phyloP scores from a whole-genome alignment of 37 sponge, comb jelly and placozoan species.

The Trichoplax adhaerens region DNA sequence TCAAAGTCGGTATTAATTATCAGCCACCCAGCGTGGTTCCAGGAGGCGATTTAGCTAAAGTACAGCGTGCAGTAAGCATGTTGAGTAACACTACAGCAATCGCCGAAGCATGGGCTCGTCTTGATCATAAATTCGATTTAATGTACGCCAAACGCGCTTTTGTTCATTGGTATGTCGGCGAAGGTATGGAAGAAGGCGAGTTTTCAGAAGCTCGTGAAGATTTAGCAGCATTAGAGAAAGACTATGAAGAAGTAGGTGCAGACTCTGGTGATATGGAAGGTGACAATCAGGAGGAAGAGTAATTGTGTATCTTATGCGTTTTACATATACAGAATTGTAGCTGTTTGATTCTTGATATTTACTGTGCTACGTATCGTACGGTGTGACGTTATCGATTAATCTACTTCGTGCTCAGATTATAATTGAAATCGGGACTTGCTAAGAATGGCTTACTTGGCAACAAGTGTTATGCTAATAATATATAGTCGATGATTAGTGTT shows the following conservation, averaged over 20 bases:
- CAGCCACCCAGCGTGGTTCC: conserved; percentile 25
- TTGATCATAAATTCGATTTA: conserved; percentile 18
- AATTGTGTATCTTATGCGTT: too few species aligned
- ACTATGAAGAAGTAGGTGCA: conserved; percentile 7
- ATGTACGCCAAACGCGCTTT: conserved; percentile 19
- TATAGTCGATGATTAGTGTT: too few species aligned
- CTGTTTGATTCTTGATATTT: too few species aligned
- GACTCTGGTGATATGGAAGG: conserved; percentile 9
- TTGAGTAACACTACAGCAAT: conserved; percentile 24
- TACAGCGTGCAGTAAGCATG: conserved; percentile 24
- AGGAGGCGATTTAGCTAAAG: conserved; percentile 20
- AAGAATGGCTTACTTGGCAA: too few species aligned
- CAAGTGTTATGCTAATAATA: too few species aligned
- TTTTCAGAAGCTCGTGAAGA: conserved; percentile 9
- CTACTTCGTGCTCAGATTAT: too few species aligned
- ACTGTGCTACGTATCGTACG: too few species aligned
- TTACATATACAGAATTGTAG: too few species aligned
- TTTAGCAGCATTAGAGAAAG: conserved; percentile 9
- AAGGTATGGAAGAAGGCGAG: conserved; percentile 14
- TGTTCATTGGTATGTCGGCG: conserved; percentile 18
- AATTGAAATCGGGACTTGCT: too few species aligned
- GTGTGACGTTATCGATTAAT: too few species aligned
- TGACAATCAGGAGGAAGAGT: conserved; percentile 10
- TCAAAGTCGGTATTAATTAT: conserved; percentile 21
- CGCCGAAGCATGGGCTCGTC: conserved; percentile 17